Base-by-base conservation (phyloP, 2,113 vertebrate genomes). In the Phrynosoma blainvillii region DNA sequence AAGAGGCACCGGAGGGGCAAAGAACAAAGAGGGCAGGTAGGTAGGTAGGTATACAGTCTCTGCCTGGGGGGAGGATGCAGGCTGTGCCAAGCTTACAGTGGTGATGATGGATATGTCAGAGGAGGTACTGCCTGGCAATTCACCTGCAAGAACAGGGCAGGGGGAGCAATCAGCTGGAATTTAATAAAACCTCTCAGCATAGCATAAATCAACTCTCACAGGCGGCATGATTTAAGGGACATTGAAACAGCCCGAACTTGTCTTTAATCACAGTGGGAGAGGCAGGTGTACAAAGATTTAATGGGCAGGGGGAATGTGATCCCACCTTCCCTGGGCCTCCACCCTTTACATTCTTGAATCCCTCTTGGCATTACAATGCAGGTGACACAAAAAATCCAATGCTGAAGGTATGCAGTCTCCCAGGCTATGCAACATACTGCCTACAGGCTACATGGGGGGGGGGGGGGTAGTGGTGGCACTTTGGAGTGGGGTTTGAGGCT, bases 241-340 rank as follows among this genome's bases (percentile, higher is more conserved):
- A 5, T 56, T 92, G 18, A 82, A 25, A 21, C n/a, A 87, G 65
- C 36, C 36, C 86, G 0, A 0, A 23, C 4, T 40, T 82, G 56
- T 79, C 30, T 4, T 52, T 84, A 85, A 86, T 89, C 68, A 89
- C 40, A 86, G 23, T 0, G 68, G n/a, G 73, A 82, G 14, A 84
- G 21, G n/a, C 23, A 85, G 79, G 42, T 0, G 8, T 47, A 30
- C 25, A 47, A n/a, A 85, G 62, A 80, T 10, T 76, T 52, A 91
- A 47, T 82, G 36, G 88, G 75, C 74, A 84, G 78, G 89, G 27
- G 88, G 65, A 70, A 59, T 56, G 84, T 47, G 8, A n/a, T 52
- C 7, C 1, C 30, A 6, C 13, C 86, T 84, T 8, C 42, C 70
- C 2, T 32, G 18, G 8, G 1, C 3, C n/a, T 25, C 87, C 25